These are phyloP conservation scores for Lagodon rhomboides DNA, from an alignment of 2,797 vertebrate species.

Conservation along the genomic window DNA sequence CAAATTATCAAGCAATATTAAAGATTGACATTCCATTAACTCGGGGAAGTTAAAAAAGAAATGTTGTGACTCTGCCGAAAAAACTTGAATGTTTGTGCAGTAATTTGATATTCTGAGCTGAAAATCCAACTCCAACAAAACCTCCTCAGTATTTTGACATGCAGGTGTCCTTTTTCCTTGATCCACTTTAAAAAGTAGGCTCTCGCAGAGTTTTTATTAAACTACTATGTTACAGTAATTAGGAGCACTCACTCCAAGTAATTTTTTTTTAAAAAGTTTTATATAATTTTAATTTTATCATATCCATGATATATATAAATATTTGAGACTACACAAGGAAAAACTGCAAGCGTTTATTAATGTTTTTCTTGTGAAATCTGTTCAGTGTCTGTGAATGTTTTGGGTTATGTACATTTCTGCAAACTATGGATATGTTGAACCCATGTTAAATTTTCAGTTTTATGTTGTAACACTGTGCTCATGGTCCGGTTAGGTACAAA, in stretches of 20 bases:
- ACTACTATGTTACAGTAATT: neutral
- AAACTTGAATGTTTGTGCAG: neutral
- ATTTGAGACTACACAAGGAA: neutral
- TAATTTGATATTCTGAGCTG: neutral
- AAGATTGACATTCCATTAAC: constrained; percentile 44
- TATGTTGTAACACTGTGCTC: no score
- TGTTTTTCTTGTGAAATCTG: neutral
- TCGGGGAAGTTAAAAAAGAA: neutral
- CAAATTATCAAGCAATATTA: constrained; percentile 33
- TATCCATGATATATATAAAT: no score
- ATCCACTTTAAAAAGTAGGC: neutral
- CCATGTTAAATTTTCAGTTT: no score
- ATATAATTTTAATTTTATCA: neutral
- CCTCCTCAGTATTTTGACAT: neutral
- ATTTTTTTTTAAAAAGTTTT: neutral
- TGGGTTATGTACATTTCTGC: no score
- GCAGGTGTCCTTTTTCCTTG: neutral
- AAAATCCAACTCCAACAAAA: neutral
- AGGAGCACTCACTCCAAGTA: neutral
- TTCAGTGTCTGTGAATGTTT: neutral
- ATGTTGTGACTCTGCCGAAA: neutral
- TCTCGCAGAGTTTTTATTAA: neutral
- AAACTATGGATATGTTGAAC: no score
- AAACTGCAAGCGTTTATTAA: neutral
- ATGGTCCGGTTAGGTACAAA: no score